A percentile compares a stretch with the other conserved stretches of the same genome.
Conservation (phyloP, 2,888 invertebrate genomes). For the Hyles lineata region DNA sequence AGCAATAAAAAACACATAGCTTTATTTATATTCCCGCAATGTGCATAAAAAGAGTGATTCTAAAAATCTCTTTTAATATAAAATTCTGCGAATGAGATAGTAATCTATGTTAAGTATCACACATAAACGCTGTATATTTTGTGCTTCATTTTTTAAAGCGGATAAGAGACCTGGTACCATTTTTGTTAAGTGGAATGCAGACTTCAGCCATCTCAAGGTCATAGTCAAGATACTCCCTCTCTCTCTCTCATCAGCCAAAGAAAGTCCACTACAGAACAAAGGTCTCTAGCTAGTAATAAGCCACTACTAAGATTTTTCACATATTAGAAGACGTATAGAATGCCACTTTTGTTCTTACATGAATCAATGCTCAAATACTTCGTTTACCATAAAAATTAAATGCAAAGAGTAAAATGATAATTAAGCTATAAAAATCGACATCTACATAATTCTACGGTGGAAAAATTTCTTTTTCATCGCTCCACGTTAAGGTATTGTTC, state of each 20-base stretch:
- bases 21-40: neutral
- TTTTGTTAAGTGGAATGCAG: too few relatives aligned
- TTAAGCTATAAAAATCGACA: constrained; percentile 16
- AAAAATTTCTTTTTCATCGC: constrained; percentile 57
- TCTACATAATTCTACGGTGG: constrained; percentile 14
- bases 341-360: too few relatives aligned
- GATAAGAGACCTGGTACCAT: too few relatives aligned
- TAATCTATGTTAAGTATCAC: too few relatives aligned
- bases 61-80: neutral
- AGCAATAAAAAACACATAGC: constrained; percentile 15
- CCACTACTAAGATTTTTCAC: too few relatives aligned
- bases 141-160: neutral
- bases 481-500: constrained; percentile 76
- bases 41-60: constrained; percentile 4
- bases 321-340: too few relatives aligned
- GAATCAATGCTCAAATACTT: too few relatives aligned
- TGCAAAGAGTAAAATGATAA: neutral
- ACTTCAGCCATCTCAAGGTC: too few relatives aligned
- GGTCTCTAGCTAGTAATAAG: neutral
- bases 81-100: neutral
- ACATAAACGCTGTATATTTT: neutral
- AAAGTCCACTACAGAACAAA: neutral
- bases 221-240: neutral
- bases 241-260: neutral
- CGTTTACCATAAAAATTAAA: neutral